Evolutionary conservation across 2,888 invertebrate genomes (phyloP).

Genomic region (Ophioninae sp.): DNA sequence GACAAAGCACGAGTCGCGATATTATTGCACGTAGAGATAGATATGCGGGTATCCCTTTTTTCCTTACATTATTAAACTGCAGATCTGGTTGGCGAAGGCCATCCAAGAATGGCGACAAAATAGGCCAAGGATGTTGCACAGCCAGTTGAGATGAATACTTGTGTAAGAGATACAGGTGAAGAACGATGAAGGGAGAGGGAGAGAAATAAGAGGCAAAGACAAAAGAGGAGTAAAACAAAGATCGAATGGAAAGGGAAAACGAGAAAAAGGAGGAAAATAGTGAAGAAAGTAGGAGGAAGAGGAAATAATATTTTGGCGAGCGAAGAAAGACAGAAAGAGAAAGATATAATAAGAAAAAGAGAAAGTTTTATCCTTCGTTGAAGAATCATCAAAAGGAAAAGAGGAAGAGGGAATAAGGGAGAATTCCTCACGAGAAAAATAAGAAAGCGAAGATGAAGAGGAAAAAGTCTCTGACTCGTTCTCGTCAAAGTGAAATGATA

Average conservation of each 20-base stretch:
- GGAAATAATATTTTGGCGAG: neutral
- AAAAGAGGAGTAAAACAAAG: conserved; percentile 17
- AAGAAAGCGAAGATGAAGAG: conserved; percentile 63
- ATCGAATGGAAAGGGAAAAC: neutral
- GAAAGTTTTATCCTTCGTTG: neutral
- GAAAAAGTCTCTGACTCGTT: no score
- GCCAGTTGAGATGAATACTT: neutral
- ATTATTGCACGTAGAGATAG: no score
- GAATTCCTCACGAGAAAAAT: conserved; percentile 60
- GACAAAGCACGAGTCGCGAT: no score
- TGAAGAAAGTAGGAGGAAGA: neutral
- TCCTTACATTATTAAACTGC: neutral
- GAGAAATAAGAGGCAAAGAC: neutral
- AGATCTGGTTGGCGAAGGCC: conserved; percentile 47
- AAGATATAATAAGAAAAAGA: neutral
- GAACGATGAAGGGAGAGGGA: no score
- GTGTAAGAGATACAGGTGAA: no score
- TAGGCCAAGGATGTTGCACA: neutral
- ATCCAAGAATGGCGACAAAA: conserved; percentile 29
- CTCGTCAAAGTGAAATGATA: no score
- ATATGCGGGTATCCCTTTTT: neutral
- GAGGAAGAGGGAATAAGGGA: neutral
- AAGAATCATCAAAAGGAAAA: neutral
- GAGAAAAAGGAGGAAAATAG: neutral
- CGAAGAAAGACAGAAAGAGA: neutral